Percentiles rank a stretch among this genome's conserved stretches.
phyloP scores from a whole-genome alignment of 2,888 invertebrate genomes.

The Phyllotreta cruciferae region DNA sequence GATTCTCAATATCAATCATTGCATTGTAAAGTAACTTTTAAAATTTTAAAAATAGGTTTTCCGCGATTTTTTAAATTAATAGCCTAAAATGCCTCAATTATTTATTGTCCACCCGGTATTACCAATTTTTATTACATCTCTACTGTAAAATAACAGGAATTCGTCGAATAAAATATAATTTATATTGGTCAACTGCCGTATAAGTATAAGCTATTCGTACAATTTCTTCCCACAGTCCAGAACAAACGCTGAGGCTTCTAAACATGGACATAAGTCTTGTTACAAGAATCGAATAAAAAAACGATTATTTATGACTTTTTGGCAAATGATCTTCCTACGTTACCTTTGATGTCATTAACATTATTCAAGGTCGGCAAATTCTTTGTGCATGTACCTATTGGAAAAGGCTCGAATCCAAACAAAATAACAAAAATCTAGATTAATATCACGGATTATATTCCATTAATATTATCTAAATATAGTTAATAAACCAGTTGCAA shows the following conservation, averaged over 20 bases:
- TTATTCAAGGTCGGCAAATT: conserved; percentile 12
- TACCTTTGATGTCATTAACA: conserved; percentile 12
- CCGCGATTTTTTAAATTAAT: too few relatives aligned
- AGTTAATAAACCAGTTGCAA: too few relatives aligned
- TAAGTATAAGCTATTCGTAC: conserved; percentile 1
- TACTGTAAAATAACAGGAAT: not conserved
- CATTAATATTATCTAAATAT: too few relatives aligned
- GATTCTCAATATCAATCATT: too few relatives aligned
- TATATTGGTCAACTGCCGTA: conserved; percentile 7
- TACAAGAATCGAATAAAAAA: conserved; percentile 9
- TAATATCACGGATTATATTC: too few relatives aligned
- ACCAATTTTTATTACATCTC: too few relatives aligned
- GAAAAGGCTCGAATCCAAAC: too few relatives aligned
- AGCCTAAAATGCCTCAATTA: too few relatives aligned
- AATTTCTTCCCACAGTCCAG: conserved; percentile 3
- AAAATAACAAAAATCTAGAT: too few relatives aligned
- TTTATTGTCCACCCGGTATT: too few relatives aligned
- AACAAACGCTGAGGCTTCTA: conserved; percentile 3
- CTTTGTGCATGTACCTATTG: too few relatives aligned
- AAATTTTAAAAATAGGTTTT: not conserved
- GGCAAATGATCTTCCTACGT: conserved; percentile 17
- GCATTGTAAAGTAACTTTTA: too few relatives aligned
- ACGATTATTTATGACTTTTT: conserved; percentile 13
- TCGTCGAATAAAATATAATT: conserved; percentile 1
- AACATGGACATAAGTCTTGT: conserved; percentile 2